Percentiles rank a stretch among this genome's conserved stretches.
phyloP scores from a whole-genome alignment of 2,888 invertebrate species.

The Pseudococcus longispinus region DNA sequence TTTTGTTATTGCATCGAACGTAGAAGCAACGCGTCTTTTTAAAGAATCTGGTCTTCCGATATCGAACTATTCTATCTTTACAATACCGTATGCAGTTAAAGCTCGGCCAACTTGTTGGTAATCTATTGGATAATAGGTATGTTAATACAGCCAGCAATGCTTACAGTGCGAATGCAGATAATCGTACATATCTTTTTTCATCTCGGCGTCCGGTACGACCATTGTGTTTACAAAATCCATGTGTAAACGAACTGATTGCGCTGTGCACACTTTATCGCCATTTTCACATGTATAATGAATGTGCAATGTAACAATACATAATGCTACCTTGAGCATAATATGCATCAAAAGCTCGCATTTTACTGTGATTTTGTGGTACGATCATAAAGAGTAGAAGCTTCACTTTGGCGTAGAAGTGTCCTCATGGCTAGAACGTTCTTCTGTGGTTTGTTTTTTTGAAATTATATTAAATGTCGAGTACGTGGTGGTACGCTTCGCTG shows the following conservation, averaged over 20 bases:
- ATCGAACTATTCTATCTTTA: slow-evolving; percentile 45
- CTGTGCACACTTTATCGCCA: not conserved
- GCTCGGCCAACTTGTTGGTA: slow-evolving; percentile 36
- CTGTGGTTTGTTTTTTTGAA: not conserved
- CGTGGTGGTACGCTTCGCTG: not conserved
- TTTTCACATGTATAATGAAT: not conserved
- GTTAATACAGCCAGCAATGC: slow-evolving; percentile 20
- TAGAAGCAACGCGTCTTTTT: slow-evolving; percentile 5
- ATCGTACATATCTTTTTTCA: slow-evolving; percentile 12
- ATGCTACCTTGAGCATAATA: not conserved
- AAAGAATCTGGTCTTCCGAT: slow-evolving; percentile 49
- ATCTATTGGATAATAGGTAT: slow-evolving; percentile 45
- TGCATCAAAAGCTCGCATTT: not conserved
- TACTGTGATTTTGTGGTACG: not conserved
- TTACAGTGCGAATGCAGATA: slow-evolving; percentile 30
- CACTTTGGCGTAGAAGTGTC: not conserved
- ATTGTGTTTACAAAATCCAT: slow-evolving; percentile 40
- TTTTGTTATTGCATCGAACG: not conserved
- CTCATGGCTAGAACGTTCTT: not conserved
- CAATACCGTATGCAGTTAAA: slow-evolving; percentile 10
- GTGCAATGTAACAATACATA: not conserved
- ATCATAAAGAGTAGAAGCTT: too few relatives aligned
- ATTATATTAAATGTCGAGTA: not conserved
- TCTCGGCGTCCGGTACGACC: slow-evolving; percentile 34
- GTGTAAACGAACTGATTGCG: slow-evolving; percentile 38